Conservation (phyloP, 2,113 vertebrate genomes). For the Romanogobio albipinnatus region DNA sequence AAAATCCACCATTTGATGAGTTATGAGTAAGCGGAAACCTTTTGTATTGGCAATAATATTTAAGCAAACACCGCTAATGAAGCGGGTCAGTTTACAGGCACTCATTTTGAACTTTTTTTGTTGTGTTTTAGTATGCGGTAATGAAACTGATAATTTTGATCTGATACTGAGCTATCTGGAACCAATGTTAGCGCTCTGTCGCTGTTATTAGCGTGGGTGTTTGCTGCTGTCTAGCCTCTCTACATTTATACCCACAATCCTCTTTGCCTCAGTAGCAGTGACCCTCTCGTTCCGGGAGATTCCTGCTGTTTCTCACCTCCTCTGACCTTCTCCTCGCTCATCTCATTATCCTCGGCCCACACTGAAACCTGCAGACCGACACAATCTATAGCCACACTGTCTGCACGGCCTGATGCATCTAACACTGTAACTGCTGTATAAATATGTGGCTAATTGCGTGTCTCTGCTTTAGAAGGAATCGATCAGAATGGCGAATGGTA, state of each 20-base stretch:
- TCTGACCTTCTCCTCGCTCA: background rate
- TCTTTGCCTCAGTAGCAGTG: slow-evolving; percentile 7
- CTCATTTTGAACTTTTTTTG: background rate
- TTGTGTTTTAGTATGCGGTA: background rate
- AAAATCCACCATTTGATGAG: too few relatives aligned
- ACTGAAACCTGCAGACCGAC: background rate
- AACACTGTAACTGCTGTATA: too few relatives aligned
- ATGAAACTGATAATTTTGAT: background rate
- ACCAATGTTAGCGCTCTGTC: background rate
- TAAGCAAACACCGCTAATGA: background rate
- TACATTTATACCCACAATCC: slow-evolving; percentile 42
- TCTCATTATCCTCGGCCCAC: slow-evolving; percentile 1
- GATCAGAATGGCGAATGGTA: background rate
- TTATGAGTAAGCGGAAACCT: background rate
- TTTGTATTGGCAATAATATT: background rate
- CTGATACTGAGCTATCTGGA: background rate
- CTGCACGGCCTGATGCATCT: background rate
- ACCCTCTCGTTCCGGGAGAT: slow-evolving; percentile 40
- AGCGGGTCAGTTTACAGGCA: background rate
- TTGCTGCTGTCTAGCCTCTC: slow-evolving; percentile 10
- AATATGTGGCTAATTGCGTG: background rate
- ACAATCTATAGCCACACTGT: background rate
- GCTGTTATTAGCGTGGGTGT: slow-evolving; percentile 36
- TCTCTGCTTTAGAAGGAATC: background rate
- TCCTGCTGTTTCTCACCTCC: background rate